Conservation (phyloP, 64 coral and sea anemone species). For the Stichodactyla helianthus region DNA sequence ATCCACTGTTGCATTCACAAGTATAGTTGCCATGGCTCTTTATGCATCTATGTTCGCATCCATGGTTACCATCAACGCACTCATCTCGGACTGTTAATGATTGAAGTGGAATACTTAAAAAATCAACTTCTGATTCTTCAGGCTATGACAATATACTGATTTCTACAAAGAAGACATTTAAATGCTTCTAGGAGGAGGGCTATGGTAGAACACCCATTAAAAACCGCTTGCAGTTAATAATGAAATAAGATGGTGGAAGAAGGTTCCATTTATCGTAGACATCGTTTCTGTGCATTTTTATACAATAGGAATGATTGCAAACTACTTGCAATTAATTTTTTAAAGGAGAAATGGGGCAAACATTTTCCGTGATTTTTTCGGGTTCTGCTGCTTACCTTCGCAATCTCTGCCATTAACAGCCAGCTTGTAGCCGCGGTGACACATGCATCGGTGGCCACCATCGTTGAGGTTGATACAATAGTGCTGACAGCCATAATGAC, state of each 20-base stretch:
- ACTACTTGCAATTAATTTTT: no score
- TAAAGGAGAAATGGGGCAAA: no score
- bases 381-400: slow-evolving; percentile 41
- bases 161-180: no score
- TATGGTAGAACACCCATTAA: no score
- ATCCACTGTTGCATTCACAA: slow-evolving; percentile 69
- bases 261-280: no score
- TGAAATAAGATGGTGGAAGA: no score
- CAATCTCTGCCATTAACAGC: slow-evolving; percentile 74
- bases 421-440: slow-evolving; percentile 54
- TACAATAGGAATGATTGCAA: no score
- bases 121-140: not conserved
- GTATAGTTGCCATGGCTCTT: slow-evolving; percentile 22
- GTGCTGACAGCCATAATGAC: slow-evolving; percentile 75
- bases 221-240: no score
- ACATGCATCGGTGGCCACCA: slow-evolving; percentile 77
- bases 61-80: slow-evolving; percentile 47
- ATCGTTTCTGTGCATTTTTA: no score
- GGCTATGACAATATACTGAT: no score
- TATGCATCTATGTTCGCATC: slow-evolving; percentile 36
- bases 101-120: not conserved
- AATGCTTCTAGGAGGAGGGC: no score
- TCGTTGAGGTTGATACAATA: slow-evolving; percentile 58
- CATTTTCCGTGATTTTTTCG: not conserved
- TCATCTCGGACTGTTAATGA: slow-evolving; percentile 31